phyloP scores from a whole-genome alignment of 2,113 vertebrate species.

The Puffinus mauretanicus region DNA sequence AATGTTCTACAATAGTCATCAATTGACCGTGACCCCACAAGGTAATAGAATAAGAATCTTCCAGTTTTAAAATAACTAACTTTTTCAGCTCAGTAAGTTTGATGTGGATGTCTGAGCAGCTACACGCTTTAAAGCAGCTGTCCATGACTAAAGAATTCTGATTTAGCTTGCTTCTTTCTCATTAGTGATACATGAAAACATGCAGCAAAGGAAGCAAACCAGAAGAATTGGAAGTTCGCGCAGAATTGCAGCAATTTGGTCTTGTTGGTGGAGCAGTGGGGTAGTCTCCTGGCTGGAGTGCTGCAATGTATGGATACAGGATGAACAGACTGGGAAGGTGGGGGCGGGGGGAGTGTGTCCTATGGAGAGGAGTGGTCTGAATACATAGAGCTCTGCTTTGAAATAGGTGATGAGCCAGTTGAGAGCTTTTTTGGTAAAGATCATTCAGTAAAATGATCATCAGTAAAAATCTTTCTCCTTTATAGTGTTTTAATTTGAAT shows the following conservation, averaged over 20 bases:
- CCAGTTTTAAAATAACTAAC: neutral
- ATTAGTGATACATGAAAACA: neutral
- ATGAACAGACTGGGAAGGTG: neutral
- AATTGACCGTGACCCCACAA: neutral
- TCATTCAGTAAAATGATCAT: neutral
- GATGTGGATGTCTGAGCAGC: neutral
- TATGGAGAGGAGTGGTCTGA: neutral
- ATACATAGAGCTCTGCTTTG: neutral
- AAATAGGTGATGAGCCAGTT: neutral
- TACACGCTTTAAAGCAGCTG: slow-evolving; percentile 12
- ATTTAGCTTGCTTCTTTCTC: neutral
- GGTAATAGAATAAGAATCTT: neutral
- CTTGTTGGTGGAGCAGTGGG: neutral
- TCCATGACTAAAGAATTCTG: neutral
- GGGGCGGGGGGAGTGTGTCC: rapidly evolving
- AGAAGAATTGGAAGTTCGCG: neutral
- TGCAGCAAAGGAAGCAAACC: neutral
- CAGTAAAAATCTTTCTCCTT: neutral
- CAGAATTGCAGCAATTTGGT: neutral
- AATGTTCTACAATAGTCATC: neutral
- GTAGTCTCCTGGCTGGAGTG: neutral
- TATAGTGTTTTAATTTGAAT: neutral
- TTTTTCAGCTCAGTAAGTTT: neutral
- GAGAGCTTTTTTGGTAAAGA: neutral
- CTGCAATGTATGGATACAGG: neutral